Conservation (phyloP, 2,888 invertebrate species). For the Drosophila bunnanda region DNA sequence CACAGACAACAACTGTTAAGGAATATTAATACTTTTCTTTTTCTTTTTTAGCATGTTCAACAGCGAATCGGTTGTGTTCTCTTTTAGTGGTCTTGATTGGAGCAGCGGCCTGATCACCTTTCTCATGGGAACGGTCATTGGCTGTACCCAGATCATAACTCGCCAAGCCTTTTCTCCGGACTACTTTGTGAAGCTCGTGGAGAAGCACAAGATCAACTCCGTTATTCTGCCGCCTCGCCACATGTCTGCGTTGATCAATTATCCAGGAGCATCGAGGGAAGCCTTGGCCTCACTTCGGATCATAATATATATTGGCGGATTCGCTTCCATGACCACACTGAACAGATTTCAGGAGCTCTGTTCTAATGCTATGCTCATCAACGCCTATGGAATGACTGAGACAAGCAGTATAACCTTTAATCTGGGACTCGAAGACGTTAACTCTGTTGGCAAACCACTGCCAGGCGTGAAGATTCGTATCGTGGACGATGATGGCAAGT, state of each 20-base stretch:
- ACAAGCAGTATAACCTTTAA: slow-evolving; percentile 1
- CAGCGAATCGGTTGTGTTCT: slow-evolving; percentile 9
- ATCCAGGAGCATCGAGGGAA: neutral
- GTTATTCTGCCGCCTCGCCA: neutral
- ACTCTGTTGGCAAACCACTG: slow-evolving; percentile 1
- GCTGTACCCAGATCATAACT: slow-evolving; percentile 5
- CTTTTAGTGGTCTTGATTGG: slow-evolving; percentile 8
- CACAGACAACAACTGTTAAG: neutral
- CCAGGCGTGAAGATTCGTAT: slow-evolving; percentile 3
- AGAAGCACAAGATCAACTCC: neutral
- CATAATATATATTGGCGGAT: slow-evolving; percentile 3
- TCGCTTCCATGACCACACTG: slow-evolving; percentile 1
- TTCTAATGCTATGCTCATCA: neutral
- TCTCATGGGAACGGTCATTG: neutral
- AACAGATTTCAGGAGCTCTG: slow-evolving; percentile 4
- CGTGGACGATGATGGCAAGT: slow-evolving; percentile 3
- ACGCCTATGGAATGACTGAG: slow-evolving; percentile 5
- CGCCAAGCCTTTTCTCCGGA: neutral
- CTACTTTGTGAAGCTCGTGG: neutral
- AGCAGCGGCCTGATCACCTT: neutral
- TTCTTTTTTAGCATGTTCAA: neutral
- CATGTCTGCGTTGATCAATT: neutral
- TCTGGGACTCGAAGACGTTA: neutral
- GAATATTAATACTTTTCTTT: too few species aligned
- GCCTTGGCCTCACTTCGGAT: neutral